phyloP scores from a whole-genome alignment of 2,797 vertebrate genomes.

The Pipistrellus nathusii region DNA sequence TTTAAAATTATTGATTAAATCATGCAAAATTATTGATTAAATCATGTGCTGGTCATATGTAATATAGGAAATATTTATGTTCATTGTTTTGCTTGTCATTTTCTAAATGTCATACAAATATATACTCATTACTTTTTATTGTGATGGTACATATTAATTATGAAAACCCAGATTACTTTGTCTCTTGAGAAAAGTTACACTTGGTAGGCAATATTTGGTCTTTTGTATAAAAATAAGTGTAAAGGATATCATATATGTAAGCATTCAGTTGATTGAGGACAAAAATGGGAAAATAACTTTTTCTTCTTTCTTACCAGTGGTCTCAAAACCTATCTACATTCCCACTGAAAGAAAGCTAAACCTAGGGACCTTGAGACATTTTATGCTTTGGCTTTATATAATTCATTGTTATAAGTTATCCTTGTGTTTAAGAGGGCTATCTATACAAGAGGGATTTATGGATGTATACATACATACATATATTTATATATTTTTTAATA shows the following conservation, averaged over 20 bases:
- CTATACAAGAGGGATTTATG: neutral
- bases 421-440: slow-evolving; percentile 1
- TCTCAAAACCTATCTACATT: neutral
- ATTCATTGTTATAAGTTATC: slow-evolving; percentile 15
- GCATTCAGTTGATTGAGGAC: neutral
- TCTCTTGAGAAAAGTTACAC: slow-evolving; percentile 50
- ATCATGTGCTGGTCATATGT: neutral
- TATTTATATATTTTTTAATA: no score
- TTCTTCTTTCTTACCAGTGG: neutral
- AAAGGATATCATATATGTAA: slow-evolving; percentile 30
- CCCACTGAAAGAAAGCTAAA: slow-evolving; percentile 38
- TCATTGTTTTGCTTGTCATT: slow-evolving; percentile 6
- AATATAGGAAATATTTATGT: neutral
- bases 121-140: neutral
- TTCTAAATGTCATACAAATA: slow-evolving; percentile 26
- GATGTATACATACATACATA: no score
- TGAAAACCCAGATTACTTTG: slow-evolving; percentile 37
- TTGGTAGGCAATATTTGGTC: slow-evolving; percentile 19
- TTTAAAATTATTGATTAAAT: slow-evolving; percentile 37
- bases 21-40: slow-evolving; percentile 26
- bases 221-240: neutral
- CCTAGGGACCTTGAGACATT: neutral
- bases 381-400: slow-evolving; percentile 33
- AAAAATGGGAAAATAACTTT: neutral
- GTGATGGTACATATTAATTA: neutral